Conservation (phyloP, 2,113 vertebrate genomes). For the Rana temporaria region DNA sequence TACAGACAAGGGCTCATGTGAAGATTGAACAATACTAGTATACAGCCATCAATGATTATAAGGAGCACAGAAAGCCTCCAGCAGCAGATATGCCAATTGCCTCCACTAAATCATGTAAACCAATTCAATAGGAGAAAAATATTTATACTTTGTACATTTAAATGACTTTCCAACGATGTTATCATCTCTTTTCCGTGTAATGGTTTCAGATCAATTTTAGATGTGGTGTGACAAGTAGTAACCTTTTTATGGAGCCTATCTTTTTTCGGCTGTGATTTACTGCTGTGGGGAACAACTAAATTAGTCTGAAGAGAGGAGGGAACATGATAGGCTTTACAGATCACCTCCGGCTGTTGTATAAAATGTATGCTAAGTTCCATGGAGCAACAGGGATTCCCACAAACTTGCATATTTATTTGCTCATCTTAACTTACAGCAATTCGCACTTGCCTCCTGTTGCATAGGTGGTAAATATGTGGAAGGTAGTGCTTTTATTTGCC, state of each 20-base stretch:
- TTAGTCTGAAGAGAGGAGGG: constrained; percentile 26
- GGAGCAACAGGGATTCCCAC: constrained; percentile 31
- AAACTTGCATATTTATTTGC: constrained; percentile 36
- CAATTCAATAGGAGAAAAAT: neutral
- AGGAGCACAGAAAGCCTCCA: neutral
- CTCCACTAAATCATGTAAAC: constrained; percentile 15
- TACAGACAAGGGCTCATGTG: too few species aligned
- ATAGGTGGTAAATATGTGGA: neutral
- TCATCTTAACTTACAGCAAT: constrained; percentile 19
- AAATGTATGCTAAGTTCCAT: constrained; percentile 21
- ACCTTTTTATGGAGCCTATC: constrained; percentile 39
- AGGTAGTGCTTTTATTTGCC: neutral
- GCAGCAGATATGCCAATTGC: neutral
- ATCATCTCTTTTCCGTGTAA: constrained; percentile 35
- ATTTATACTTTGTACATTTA: constrained; percentile 21
- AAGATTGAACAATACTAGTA: too few species aligned
- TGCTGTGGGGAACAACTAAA: constrained; percentile 39
- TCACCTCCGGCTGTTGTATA: constrained; percentile 37
- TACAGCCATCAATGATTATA: too few species aligned
- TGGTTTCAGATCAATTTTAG: constrained; percentile 43
- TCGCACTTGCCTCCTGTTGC: neutral
- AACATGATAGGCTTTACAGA: constrained; percentile 44
- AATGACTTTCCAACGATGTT: constrained; percentile 16
- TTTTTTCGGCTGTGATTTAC: constrained; percentile 41
- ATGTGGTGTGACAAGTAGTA: constrained; percentile 7